A percentile compares a stretch with the other conserved stretches of the same genome.
Conservation (phyloP, 2,888 invertebrate genomes). For the Aleiodes leptofemur region DNA sequence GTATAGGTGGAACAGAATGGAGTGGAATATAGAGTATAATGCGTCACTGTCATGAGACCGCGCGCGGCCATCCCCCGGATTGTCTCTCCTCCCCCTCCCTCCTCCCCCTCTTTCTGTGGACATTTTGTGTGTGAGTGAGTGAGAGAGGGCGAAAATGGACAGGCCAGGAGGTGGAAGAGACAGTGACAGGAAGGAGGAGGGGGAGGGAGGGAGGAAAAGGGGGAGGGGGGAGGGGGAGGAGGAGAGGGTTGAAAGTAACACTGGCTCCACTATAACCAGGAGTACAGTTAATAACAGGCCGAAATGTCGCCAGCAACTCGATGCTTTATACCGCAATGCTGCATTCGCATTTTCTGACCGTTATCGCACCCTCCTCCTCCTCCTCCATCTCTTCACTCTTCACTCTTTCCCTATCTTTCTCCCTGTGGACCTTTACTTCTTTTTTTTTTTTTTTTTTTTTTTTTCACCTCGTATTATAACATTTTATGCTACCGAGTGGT, state of each 20-base stretch:
- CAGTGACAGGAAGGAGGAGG: conserved; percentile 15
- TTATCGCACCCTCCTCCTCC: conserved; percentile 37
- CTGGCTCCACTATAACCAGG: conserved; percentile 37
- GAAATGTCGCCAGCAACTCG: conserved; percentile 57
- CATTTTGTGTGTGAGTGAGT: background rate
- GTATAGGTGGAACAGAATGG: conserved; percentile 29
- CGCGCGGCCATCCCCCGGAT: conserved; percentile 53
- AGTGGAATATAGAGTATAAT: conserved; percentile 58
- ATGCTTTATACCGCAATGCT: conserved; percentile 56
- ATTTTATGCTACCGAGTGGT: background rate
- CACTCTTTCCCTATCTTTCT: conserved; percentile 2
- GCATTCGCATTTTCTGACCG: conserved; percentile 54
- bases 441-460: background rate
- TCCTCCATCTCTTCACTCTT: conserved; percentile 17
- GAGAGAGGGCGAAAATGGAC: conserved; percentile 33
- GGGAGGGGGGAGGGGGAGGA: conserved; percentile 25
- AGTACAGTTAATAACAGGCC: conserved; percentile 56
- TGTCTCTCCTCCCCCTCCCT: background rate
- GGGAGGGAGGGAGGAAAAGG: conserved; percentile 22
- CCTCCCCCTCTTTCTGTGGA: background rate
- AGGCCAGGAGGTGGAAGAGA: conserved; percentile 7
- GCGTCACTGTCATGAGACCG: conserved; percentile 71
- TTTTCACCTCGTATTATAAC: background rate
- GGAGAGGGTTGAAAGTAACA: conserved; percentile 31
- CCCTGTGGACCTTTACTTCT: conserved; percentile 13